These are phyloP conservation scores for Acleris sparsana DNA, from an alignment of 2,888 invertebrate genomes.

Conservation along the genomic window DNA sequence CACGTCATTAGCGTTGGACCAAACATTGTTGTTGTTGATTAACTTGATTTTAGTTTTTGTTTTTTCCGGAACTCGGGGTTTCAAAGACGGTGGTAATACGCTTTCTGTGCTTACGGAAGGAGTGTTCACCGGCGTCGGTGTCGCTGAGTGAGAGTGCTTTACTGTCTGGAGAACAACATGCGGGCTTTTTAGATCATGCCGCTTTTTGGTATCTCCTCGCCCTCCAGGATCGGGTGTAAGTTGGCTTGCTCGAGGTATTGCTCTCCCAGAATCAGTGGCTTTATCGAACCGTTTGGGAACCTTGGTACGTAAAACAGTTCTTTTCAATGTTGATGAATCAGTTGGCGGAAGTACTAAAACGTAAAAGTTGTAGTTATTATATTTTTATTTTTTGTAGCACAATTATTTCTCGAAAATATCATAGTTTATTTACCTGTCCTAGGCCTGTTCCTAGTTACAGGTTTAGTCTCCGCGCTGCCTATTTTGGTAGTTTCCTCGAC, in stretches of 20 bases:
- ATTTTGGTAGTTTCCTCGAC: slow-evolving; percentile 73
- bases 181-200: slow-evolving; percentile 58
- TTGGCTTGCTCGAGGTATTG: slow-evolving; percentile 54
- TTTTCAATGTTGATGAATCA: slow-evolving; percentile 57
- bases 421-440: slow-evolving; percentile 63
- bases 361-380: slow-evolving; percentile 16
- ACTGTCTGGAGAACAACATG: slow-evolving; percentile 72
- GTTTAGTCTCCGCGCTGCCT: slow-evolving; percentile 81
- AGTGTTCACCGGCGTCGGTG: slow-evolving; percentile 57
- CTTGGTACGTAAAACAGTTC: slow-evolving; percentile 54
- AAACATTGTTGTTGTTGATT: slow-evolving; percentile 76
- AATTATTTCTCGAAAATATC: background rate
- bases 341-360: slow-evolving; percentile 49
- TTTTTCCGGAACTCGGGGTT: slow-evolving; percentile 59
- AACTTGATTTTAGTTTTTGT: slow-evolving; percentile 64
- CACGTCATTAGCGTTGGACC: slow-evolving; percentile 65
- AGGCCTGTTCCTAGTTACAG: slow-evolving; percentile 76
- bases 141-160: slow-evolving; percentile 57
- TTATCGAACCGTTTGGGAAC: slow-evolving; percentile 56
- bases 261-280: slow-evolving; percentile 58
- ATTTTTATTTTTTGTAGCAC: slow-evolving; percentile 1
- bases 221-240: slow-evolving; percentile 58
- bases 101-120: slow-evolving; percentile 45
- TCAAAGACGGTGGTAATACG: slow-evolving; percentile 67
- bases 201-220: slow-evolving; percentile 50